Evolutionary conservation across 2,888 invertebrate species (phyloP).

Genomic region (Phaonia tiefii): DNA sequence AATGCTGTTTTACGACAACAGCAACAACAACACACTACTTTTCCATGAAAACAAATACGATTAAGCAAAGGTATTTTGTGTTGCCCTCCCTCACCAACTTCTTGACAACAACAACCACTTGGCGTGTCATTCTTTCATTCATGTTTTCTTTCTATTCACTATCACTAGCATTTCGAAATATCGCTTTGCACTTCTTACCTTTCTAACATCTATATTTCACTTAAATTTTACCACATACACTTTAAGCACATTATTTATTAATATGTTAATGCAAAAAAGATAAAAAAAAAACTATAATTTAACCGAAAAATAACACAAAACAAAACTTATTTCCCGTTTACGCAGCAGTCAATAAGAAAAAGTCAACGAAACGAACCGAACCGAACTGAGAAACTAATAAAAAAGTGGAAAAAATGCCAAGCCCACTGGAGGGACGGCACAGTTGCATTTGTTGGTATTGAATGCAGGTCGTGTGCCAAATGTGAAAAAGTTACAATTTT

Average conservation of each 20-base stretch:
- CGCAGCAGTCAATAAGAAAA: constrained; percentile 49
- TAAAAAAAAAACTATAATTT: constrained; percentile 47
- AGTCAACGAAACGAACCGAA: constrained; percentile 49
- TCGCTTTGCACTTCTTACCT: constrained; percentile 51
- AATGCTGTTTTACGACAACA: constrained; percentile 22
- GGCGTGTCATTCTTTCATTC: constrained; percentile 48
- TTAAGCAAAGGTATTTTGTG: constrained; percentile 62
- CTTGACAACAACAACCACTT: constrained; percentile 50
- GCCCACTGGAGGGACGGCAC: constrained; percentile 51
- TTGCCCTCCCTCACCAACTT: constrained; percentile 38
- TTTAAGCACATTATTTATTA: constrained; percentile 43
- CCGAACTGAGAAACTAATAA: constrained; percentile 25
- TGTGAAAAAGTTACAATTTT: too few species aligned
- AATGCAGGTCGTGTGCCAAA: too few species aligned
- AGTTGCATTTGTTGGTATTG: constrained; percentile 42
- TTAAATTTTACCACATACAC: constrained; percentile 42
- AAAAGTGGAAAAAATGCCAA: constrained; percentile 62
- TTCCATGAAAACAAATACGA: constrained; percentile 68
- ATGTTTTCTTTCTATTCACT: constrained; percentile 35
- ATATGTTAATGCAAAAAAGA: constrained; percentile 30
- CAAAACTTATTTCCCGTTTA: constrained; percentile 42
- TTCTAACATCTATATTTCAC: constrained; percentile 35
- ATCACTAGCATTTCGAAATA: not conserved
- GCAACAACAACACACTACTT: constrained; percentile 69
- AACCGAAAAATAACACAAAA: constrained; percentile 24